Percentiles rank a stretch among this genome's conserved stretches.
Conservation (phyloP, 2,888 invertebrate species). For the Dendrolimus houi region DNA sequence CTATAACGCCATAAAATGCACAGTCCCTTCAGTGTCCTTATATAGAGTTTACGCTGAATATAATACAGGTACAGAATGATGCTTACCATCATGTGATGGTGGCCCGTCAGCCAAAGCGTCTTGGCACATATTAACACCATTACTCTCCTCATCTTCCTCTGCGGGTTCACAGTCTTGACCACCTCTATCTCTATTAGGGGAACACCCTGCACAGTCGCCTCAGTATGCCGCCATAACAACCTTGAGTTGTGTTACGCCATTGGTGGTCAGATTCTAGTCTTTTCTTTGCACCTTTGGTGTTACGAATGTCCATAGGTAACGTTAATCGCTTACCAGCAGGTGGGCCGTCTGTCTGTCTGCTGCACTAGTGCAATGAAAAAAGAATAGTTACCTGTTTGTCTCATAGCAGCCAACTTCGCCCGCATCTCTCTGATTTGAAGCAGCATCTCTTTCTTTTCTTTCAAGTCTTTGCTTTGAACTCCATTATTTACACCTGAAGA, state of each 20-base stretch:
- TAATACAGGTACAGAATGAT: no score
- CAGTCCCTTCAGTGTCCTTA: no score
- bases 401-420: neutral
- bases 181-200: conserved; percentile 28
- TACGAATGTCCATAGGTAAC: no score
- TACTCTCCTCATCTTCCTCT: conserved; percentile 9
- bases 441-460: conserved; percentile 7
- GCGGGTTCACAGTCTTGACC: conserved; percentile 27
- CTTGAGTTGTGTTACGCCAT: no score
- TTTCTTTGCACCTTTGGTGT: no score
- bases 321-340: no score
- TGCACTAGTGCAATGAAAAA: neutral
- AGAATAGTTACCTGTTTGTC: neutral
- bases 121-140: conserved; percentile 10
- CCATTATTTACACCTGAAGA: neutral
- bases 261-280: no score
- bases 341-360: no score
- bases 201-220: conserved; percentile 14
- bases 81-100: conserved; percentile 2
- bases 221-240: conserved; percentile 5
- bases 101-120: conserved; percentile 22
- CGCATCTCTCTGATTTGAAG: conserved; percentile 1
- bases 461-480: neutral
- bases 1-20: no score
- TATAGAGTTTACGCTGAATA: no score